Percentiles rank a stretch among this genome's conserved stretches.
Conservation (phyloP, 92 coral and sea anemone genomes). For the Palythoa caribaeorum region DNA sequence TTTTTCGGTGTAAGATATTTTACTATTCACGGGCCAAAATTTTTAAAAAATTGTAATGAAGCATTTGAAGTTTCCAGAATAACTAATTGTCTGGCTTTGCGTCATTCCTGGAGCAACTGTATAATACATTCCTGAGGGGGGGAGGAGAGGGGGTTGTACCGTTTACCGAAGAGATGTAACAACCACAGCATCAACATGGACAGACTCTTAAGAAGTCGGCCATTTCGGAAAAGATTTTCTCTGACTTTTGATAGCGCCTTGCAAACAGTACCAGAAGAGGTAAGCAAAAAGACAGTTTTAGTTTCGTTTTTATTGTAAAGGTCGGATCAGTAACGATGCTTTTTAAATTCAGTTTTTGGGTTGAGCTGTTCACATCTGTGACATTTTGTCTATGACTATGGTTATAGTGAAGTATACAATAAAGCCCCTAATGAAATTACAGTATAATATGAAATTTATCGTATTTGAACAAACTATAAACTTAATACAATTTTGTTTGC, state of each 20-base stretch:
- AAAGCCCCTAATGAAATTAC: no score
- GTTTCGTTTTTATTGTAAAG: neutral
- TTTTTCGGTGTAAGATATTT: no score
- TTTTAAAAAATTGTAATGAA: neutral
- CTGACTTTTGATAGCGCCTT: neutral
- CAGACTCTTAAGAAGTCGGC: conserved; percentile 1
- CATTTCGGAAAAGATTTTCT: neutral
- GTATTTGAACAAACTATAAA: no score
- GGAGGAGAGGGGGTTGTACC: neutral
- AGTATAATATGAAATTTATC: no score
- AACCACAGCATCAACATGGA: neutral
- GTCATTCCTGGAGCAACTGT: neutral
- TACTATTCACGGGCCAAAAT: no score
- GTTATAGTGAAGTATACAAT: no score
- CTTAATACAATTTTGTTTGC: no score
- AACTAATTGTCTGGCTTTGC: neutral
- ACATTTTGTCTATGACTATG: no score
- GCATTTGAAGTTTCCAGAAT: neutral
- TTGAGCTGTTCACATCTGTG: no score
- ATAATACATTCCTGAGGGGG: neutral
- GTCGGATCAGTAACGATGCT: no score
- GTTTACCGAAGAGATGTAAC: neutral
- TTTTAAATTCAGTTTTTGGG: no score
- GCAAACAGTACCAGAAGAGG: conserved; percentile 5
- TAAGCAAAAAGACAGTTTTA: neutral